Evolutionary conservation across 64 coral and sea anemone genomes (phyloP), one percentile per base, ranked within the genome.

Genomic region (Trachythela sp.): DNA sequence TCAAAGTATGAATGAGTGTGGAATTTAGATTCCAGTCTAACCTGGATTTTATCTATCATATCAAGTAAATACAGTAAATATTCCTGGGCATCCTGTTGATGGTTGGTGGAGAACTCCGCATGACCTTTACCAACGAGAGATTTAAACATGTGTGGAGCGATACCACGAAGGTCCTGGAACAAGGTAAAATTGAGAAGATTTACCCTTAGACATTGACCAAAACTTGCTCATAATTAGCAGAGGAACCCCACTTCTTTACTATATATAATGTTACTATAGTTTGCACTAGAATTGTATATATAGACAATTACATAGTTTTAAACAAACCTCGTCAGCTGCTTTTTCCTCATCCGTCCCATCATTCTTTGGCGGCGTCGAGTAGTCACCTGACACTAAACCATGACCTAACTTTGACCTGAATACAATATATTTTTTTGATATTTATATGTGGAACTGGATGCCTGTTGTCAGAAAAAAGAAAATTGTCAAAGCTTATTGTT

Each of bases 101-200:
- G 92, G 51, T 91, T 99, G 10, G 91, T 99, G 22, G 96, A 99
- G 87, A 99, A 99, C 32, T 95, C 96, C 8, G 93, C 88, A 86
- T 99, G 96, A 42, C 96, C 96, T 13, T 85, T 89, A 2, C 96
- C 96, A 48, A 99, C 92, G 33, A 95, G 86, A 84, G 93, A 17
- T 37, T 99, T 99, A 39, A 99, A 99, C 96, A 99, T 99, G 34
- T 95, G 96, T 1, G 96, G 96, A 27, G 96, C 75, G 37, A 99
- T 93, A 13, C 93, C 93, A 24, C 94, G 88, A 77, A 95, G 96
- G 29, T 99, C 96, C 93, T 94, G 48, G 17, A 88, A 49, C 72
- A 24, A 14, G 54, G 31, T 83, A 64, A 87, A 30, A 38, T 4
- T 64, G 20, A 6, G 5, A 1, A n/a, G n/a, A n/a, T n/a, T n/a